Base-by-base conservation (phyloP, 2,888 invertebrate genomes). In the Chrysolina haemoptera region DNA sequence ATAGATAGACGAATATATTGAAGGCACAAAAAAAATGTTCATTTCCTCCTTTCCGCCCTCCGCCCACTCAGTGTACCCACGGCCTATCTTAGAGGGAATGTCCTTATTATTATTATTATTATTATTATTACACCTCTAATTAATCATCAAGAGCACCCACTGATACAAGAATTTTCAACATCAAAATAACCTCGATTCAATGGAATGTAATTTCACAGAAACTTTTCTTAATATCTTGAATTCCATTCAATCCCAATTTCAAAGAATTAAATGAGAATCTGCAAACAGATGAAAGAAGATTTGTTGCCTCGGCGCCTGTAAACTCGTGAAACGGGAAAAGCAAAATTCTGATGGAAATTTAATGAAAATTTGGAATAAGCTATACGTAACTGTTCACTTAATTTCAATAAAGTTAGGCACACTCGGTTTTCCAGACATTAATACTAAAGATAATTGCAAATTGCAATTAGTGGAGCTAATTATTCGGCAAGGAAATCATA, bases 341-440 rank as follows among this genome's bases (percentile, higher is more conserved):
- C 48, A 48, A 1, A 48, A 16, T 10, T 9, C 16, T 48, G 48
- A 48, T 48, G 48, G 16, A 48, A 48, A 48, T 48, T 48, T 48
- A 48, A 48, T 48, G 48, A 48, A 48, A 48, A 16, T 48, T 48
- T 16, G 48, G 16, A 48, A 48, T 48, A 48, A 48, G 48, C 16
- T 48, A 10, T 48, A 16, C 10, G 16, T 9, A 48, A 16, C n/a
- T 48, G 16, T 48, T 48, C 6, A 48, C 8, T 35, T 8, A 0
- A 35, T 35, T 35, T 35, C 35, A 16, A 48, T 9, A 16, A 16
- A 16, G 2, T 9, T 10, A 48, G 16, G 48, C n/a, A 16, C 2
- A 48, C 8, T 16, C 10, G 16, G 16, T 0, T 9, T 16, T 16
- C 9, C 8, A 48, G 48, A 9, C 16, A 16, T 6, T 48, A 48